Percentiles rank a stretch among this genome's conserved stretches.
phyloP scores from a whole-genome alignment of 2,888 invertebrate genomes.

The Stramonita haemastoma region DNA sequence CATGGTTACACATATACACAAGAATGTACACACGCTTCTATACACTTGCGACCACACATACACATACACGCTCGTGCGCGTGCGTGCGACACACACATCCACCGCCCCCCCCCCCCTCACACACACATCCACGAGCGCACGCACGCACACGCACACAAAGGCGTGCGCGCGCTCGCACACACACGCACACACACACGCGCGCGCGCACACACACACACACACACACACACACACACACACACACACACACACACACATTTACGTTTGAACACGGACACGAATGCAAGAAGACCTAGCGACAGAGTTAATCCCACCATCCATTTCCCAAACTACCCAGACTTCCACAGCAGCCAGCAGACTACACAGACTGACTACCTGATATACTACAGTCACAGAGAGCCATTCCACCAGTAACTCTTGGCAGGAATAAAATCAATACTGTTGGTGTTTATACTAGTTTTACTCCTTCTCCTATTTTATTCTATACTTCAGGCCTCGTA shows the following conservation, averaged over 20 bases:
- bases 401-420: too few species aligned
- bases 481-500: too few species aligned
- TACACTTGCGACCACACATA: not conserved
- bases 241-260: slow-evolving; percentile 1
- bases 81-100: not conserved
- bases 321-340: too few species aligned
- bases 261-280: not conserved
- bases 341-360: too few species aligned
- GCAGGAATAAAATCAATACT: too few species aligned
- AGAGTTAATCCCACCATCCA: too few species aligned
- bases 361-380: too few species aligned
- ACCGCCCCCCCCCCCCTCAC: too few species aligned
- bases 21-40: not conserved
- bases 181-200: not conserved
- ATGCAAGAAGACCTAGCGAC: not conserved
- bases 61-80: not conserved
- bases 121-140: not conserved
- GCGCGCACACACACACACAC: not conserved
- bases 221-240: slow-evolving; percentile 17
- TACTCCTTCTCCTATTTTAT: too few species aligned
- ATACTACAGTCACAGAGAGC: too few species aligned
- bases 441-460: too few species aligned
- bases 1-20: not conserved
- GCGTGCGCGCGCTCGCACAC: not conserved
- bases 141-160: not conserved